A percentile compares a stretch with the other conserved stretches of the same genome.
Conservation (phyloP, 2,113 vertebrate genomes). For the Microcebus ravelobensis region DNA sequence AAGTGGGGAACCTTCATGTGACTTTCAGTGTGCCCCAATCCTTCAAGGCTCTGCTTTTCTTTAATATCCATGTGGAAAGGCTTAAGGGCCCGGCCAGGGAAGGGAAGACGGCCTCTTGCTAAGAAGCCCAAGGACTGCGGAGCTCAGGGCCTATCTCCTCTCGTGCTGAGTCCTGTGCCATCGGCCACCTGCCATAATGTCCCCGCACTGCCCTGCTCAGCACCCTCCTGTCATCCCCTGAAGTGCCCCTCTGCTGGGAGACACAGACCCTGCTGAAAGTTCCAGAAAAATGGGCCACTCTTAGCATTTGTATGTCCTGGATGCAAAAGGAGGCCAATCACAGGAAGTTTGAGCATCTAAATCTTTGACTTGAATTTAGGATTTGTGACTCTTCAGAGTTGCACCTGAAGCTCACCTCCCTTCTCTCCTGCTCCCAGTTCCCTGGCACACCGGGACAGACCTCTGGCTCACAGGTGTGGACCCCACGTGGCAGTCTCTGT, state of each 20-base stretch:
- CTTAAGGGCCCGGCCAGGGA: rapidly evolving
- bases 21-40: rapidly evolving
- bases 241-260: too few species aligned
- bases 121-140: neutral
- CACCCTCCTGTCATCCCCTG: neutral
- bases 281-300: neutral
- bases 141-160: too few species aligned
- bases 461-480: neutral
- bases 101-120: neutral
- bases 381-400: neutral
- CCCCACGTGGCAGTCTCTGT: neutral
- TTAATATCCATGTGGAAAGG: neutral
- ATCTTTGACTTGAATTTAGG: neutral
- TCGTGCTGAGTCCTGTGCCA: neutral
- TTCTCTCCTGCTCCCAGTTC: neutral
- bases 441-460: neutral
- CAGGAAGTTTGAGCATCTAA: neutral
- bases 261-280: neutral
- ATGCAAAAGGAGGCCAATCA: neutral
- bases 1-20: rapidly evolving
- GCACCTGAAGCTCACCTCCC: too few species aligned
- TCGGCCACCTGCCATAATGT: rapidly evolving
- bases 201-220: neutral
- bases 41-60: neutral
- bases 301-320: neutral